Conservation (phyloP, 2,888 invertebrate genomes). For the Cephus spinipes region DNA sequence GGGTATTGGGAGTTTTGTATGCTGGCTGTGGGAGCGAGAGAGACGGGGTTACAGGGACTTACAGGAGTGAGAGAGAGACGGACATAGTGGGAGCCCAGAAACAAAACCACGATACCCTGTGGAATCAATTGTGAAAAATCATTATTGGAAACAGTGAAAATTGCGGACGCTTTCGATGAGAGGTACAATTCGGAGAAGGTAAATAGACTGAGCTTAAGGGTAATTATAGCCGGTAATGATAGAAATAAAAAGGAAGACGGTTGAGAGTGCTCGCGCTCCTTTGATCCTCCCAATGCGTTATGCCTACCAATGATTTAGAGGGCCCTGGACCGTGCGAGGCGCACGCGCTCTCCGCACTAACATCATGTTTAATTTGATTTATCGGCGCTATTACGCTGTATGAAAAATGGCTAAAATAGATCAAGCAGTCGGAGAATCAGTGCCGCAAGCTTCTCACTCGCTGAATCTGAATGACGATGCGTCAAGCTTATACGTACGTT, state of each 20-base stretch:
- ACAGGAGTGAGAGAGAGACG: background rate
- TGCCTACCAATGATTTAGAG: conserved; percentile 58
- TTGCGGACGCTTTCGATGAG: conserved; percentile 51
- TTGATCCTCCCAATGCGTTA: conserved; percentile 62
- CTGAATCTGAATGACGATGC: background rate
- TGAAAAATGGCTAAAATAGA: conserved; percentile 59
- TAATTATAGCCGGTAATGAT: conserved; percentile 52
- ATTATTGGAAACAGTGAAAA: background rate
- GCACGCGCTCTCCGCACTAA: conserved; percentile 37
- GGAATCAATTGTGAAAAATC: background rate
- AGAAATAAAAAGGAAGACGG: conserved; percentile 11
- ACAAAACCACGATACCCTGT: background rate
- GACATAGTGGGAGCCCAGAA: background rate
- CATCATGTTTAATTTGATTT: conserved; percentile 61
- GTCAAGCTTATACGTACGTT: background rate
- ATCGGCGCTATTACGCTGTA: conserved; percentile 54
- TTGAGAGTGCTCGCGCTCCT: conserved; percentile 36
- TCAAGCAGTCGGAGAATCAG: conserved; percentile 35
- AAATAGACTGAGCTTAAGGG: conserved; percentile 57
- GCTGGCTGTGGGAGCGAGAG: background rate
- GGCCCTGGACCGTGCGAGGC: conserved; percentile 29
- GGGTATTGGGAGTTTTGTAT: background rate
- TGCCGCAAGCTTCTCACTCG: background rate
- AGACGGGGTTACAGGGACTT: background rate
- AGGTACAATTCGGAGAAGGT: conserved; percentile 53